phyloP scores from a whole-genome alignment of 2,888 invertebrate species.

The Creontiades dilutus region DNA sequence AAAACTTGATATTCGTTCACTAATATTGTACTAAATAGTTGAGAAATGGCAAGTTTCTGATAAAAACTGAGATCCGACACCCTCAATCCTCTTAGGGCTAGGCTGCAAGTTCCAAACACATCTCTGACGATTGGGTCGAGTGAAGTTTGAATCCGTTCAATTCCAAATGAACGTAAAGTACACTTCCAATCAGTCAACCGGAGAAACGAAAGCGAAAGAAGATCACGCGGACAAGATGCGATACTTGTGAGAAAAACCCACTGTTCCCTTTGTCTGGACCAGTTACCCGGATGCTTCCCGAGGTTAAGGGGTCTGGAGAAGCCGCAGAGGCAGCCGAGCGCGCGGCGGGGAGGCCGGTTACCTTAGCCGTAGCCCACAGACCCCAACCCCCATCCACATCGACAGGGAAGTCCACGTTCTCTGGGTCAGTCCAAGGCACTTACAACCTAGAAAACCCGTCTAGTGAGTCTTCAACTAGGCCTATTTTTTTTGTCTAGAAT shows the following conservation, averaged over 20 bases:
- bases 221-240: neutral
- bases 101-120: too few species aligned
- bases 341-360: neutral
- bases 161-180: too few species aligned
- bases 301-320: neutral
- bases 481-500: neutral
- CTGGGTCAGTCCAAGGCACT: neutral
- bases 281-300: constrained; percentile 17
- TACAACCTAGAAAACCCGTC: neutral
- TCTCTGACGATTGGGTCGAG: too few species aligned
- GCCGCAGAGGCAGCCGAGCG: neutral
- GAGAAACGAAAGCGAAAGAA: neutral
- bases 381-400: too few species aligned
- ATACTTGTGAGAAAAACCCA: constrained; percentile 14
- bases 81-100: too few species aligned
- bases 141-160: too few species aligned
- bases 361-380: too few species aligned
- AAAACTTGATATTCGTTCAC: too few species aligned
- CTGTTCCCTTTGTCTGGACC: constrained; percentile 1
- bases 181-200: neutral
- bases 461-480: neutral
- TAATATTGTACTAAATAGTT: neutral
- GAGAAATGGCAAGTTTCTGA: too few species aligned
- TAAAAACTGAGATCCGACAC: too few species aligned
- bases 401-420: neutral